These are phyloP conservation scores for Gallinago undulata DNA, from an alignment of 2,113 vertebrate species.

Conservation along the genomic window DNA sequence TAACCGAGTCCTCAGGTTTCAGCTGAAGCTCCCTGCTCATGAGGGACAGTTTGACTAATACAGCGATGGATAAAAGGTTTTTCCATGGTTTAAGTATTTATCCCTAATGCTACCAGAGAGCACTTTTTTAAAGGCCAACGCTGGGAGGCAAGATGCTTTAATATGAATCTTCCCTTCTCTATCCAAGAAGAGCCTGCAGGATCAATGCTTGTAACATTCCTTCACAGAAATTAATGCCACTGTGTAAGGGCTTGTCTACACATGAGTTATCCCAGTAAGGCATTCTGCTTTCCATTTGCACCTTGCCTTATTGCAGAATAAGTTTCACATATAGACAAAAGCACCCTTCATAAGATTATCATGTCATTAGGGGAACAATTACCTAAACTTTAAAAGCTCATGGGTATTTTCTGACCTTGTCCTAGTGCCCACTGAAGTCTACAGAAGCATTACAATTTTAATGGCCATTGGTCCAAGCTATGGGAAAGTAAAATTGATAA, in stretches of 20 bases:
- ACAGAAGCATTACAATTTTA: background rate
- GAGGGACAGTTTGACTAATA: slow-evolving; percentile 19
- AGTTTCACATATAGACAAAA: background rate
- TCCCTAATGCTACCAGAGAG: background rate
- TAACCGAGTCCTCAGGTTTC: background rate
- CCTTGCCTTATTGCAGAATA: background rate
- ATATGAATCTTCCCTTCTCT: slow-evolving; percentile 16
- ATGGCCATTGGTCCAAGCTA: background rate
- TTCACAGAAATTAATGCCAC: slow-evolving; percentile 41
- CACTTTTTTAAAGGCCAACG: background rate
- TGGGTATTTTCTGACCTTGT: background rate
- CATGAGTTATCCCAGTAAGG: background rate
- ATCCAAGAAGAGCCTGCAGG: background rate
- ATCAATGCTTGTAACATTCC: background rate
- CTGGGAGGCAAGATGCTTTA: background rate
- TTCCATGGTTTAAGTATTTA: slow-evolving; percentile 9
- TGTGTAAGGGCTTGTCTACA: background rate
- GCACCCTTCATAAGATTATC: background rate
- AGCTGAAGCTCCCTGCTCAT: background rate
- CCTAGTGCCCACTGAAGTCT: background rate
- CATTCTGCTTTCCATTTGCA: background rate
- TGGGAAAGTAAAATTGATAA: background rate
- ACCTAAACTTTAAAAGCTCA: background rate
- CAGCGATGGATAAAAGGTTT: slow-evolving; percentile 3
- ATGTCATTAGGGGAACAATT: background rate